Percentiles rank a stretch among this genome's conserved stretches.
Conservation (phyloP, 2,113 vertebrate genomes). For the Ellobius talpinus region DNA sequence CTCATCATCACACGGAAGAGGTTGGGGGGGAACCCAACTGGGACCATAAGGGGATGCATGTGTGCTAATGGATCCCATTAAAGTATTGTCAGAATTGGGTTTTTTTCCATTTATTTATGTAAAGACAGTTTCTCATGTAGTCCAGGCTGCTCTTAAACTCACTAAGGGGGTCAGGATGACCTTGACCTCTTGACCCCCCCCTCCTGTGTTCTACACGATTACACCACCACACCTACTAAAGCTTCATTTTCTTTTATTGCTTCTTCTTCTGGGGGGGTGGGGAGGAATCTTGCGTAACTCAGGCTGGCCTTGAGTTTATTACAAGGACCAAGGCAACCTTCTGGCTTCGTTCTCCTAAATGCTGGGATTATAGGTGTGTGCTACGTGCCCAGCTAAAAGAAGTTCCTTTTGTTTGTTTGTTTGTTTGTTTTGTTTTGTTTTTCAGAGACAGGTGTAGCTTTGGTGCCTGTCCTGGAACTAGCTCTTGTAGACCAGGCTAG, state of each 20-base stretch:
- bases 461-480: too few species aligned
- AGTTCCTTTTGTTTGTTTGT: too few species aligned
- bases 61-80: neutral
- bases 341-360: too few species aligned
- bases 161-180: neutral
- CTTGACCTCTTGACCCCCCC: neutral
- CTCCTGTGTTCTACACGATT: neutral
- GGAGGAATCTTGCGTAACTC: neutral
- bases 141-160: neutral
- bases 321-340: too few species aligned
- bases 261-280: neutral
- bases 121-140: neutral
- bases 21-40: neutral
- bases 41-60: neutral
- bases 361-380: too few species aligned
- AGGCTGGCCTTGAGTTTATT: neutral
- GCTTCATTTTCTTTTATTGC: neutral
- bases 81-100: fast-evolving
- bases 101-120: neutral
- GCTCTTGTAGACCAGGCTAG: too few species aligned
- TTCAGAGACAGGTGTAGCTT: too few species aligned
- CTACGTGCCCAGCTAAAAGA: too few species aligned
- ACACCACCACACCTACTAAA: neutral
- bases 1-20: neutral
- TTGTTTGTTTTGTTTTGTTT: too few species aligned